Conservation (phyloP, 2,888 invertebrate species). For the Cephus sareptanus region DNA sequence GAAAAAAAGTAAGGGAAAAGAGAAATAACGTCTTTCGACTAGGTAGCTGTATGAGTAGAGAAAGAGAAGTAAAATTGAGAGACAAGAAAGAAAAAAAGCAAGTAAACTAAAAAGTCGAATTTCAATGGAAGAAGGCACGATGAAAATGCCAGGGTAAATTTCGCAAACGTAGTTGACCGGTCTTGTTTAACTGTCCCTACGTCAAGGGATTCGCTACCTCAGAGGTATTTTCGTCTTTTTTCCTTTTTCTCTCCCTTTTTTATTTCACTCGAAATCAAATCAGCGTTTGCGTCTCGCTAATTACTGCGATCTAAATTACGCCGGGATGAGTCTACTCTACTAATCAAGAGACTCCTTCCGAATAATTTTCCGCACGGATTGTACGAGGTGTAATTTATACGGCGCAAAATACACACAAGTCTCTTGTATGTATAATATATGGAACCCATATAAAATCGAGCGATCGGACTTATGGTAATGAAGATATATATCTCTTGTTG, state of each 20-base stretch:
- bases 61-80: too few relatives aligned
- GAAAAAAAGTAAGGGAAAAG: too few relatives aligned
- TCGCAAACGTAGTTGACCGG: not conserved
- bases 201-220: not conserved
- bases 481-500: not conserved
- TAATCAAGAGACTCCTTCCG: not conserved
- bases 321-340: not conserved
- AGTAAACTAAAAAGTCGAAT: too few relatives aligned
- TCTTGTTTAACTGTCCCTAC: not conserved
- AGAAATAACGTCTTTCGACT: too few relatives aligned
- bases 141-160: not conserved
- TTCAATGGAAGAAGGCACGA: too few relatives aligned
- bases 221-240: too few relatives aligned
- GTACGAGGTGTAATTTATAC: not conserved
- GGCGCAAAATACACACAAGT: not conserved
- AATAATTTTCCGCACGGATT: not conserved
- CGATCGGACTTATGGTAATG: not conserved
- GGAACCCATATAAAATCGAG: not conserved
- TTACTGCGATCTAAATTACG: not conserved
- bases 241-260: not conserved
- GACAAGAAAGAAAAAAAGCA: too few relatives aligned
- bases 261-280: not conserved
- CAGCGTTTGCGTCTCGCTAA: not conserved
- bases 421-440: not conserved
- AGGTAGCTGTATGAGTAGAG: too few relatives aligned